Base-by-base conservation (phyloP, 2,113 vertebrate species). In the Stigmatopora nigra region DNA sequence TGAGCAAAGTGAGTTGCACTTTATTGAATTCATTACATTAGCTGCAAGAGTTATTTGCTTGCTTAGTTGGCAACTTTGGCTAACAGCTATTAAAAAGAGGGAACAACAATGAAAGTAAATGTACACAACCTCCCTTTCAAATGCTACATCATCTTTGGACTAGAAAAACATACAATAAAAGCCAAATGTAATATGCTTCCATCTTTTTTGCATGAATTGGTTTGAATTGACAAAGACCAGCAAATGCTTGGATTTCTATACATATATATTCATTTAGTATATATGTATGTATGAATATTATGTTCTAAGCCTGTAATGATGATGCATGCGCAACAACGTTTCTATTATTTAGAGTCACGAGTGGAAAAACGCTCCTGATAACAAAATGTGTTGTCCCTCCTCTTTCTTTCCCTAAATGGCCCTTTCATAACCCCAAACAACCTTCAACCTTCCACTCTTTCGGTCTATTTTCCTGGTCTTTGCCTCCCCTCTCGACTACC, bases 191-290 rank as follows among this genome's bases (percentile, higher is more conserved):
- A 78, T 86, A 84, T 84, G 86, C 87, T 86, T 86, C 82, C 66
- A 48, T 61, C 75, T 31, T 62, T 62, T 80, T 79, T 90, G 89
- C 89, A 90, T 90, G 89, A 80, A 80, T 82, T 84, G 80, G 82
- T 84, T 87, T 56, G 82, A 83, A 81, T 81, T 85, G 78, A 82
- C 70, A 63, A 78, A 80, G 78, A 84, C 73, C 78, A 82, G 63
- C 80, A 84, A 82, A 49, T 36, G 88, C 87, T 82, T 85, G 61
- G 69, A 38, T 75, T 31, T 75, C 72, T 77, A 67, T 72, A 41
- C 49, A 61, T 78, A 69, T 63, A 70, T 80, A 63, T 68, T 64
- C 73, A 73, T 75, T 57, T 64, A 51, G 46, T 60, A 68, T 72
- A 75, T 78, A 72, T 86, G 56, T 76, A 70, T 84, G 73, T 71